phyloP scores from a whole-genome alignment of 2,888 invertebrate species.

The Microdon myrmicae region DNA sequence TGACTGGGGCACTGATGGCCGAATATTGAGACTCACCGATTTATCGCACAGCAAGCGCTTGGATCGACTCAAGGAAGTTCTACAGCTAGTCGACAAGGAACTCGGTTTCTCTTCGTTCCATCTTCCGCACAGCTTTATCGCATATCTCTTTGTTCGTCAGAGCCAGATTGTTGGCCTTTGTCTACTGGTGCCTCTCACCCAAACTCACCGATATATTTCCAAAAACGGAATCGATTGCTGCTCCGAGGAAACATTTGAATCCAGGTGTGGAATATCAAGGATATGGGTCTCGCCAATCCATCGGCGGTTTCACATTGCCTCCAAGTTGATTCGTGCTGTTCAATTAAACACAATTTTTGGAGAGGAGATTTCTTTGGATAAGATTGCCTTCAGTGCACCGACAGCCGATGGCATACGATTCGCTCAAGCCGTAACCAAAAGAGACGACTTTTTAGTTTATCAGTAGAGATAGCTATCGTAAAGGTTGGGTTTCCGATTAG shows the following conservation, averaged over 20 bases:
- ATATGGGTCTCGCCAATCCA: constrained; percentile 82
- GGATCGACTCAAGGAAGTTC: constrained; percentile 74
- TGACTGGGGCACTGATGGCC: constrained; percentile 64
- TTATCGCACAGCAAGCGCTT: constrained; percentile 71
- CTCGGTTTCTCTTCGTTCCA: constrained; percentile 71
- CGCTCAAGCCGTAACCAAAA: constrained; percentile 78
- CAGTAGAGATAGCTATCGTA: no score
- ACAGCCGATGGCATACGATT: constrained; percentile 82
- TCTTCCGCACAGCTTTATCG: constrained; percentile 63
- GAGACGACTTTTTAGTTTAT: constrained; percentile 79
- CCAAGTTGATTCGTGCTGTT: constrained; percentile 77
- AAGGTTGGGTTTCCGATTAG: no score
- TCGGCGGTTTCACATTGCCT: constrained; percentile 78
- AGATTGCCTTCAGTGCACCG: constrained; percentile 89
- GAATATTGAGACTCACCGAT: constrained; percentile 62
- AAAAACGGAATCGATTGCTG: constrained; percentile 77
- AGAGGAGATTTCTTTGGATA: constrained; percentile 66
- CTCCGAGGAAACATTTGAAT: constrained; percentile 77
- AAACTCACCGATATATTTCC: constrained; percentile 76
- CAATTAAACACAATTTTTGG: constrained; percentile 79
- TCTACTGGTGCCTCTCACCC: constrained; percentile 76
- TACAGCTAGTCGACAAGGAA: constrained; percentile 75
- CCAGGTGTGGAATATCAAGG: constrained; percentile 84
- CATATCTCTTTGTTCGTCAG: constrained; percentile 79
- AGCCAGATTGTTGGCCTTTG: constrained; percentile 82